Evolutionary conservation across 2,113 vertebrate species (phyloP).

Genomic region (Xenopus laevis): DNA sequence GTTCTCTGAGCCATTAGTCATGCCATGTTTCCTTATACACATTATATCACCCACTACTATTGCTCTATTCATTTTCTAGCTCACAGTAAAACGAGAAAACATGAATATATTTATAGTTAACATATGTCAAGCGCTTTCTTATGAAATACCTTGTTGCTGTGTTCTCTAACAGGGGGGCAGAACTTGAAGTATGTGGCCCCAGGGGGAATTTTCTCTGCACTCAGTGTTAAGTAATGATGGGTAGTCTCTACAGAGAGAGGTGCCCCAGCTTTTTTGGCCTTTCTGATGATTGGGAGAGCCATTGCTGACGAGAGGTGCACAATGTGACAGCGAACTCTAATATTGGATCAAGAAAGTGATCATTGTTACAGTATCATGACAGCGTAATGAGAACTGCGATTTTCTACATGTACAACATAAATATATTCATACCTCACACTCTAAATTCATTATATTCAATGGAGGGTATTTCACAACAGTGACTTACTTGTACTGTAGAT

Average conservation of each 20-base stretch:
- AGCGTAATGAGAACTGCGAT: background rate
- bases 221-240: constrained; percentile 74
- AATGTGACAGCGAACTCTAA: constrained; percentile 75
- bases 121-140: no score
- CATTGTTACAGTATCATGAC: background rate
- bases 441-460: no score
- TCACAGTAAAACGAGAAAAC: no score
- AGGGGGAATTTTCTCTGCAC: constrained; percentile 66
- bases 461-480: background rate
- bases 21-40: no score
- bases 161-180: constrained; percentile 72
- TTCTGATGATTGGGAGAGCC: constrained; percentile 65
- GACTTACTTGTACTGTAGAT: constrained; percentile 71
- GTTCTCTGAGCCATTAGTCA: no score
- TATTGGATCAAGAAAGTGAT: background rate
- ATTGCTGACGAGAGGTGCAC: constrained; percentile 74
- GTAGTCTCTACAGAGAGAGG: constrained; percentile 76
- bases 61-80: no score
- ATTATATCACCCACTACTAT: no score
- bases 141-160: constrained; percentile 59
- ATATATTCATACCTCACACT: no score
- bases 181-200: constrained; percentile 78
- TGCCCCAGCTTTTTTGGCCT: constrained; percentile 66
- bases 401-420: no score
- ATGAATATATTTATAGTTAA: no score